Evolutionary conservation across 2,113 vertebrate genomes (phyloP), one percentile per base, ranked within the genome.

Genomic region (Parotia lawesii): DNA sequence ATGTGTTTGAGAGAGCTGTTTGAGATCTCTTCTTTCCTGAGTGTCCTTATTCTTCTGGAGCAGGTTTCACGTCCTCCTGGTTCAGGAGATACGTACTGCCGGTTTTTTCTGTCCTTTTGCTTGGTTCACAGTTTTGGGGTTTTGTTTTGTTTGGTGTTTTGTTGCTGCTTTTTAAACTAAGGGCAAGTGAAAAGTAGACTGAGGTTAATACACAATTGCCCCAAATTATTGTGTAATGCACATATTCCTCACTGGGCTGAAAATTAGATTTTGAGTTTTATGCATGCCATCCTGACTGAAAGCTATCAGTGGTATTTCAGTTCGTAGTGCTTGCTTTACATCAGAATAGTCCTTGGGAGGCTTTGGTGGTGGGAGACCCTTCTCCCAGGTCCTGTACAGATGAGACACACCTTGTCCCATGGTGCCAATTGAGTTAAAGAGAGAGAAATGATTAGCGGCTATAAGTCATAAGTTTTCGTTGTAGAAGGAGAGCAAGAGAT

Each of bases 21-120:
- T n/a, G 53, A 73, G 48, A 64, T 37, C 5, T 66, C 12, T 38
- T 45, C 42, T 15, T 42, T 79, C 31, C 35, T 6, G 6, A 33
- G 8, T 13, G 11, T 35, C 42, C 42, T 48, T 4, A 4, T 69
- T 71, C n/a, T 85, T 58, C 37, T 73, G 37, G 17, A 61, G n/a
- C 14, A 27, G 51, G 10, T 87, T 83, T 82, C 35, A n/a, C 12
- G 17, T 53, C 28, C 17, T 35, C 27, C 35, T 77, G 31, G 11
- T 58, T 86, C 37, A 53, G 56, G 21, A 61, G 25, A 21, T 47
- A n/a, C 0, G 0, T 44, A 25, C 4, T 56, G 44, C 12, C 0
- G 0, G 5, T 71, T 84, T 93, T 73, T 38, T 76, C 20, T n/a
- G 29, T 47, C 19, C 65, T 86, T 87, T 83, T 85, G 27, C 45